Base-by-base conservation (phyloP, 1,140 invertebrate genomes). In the Berghia stephanieae region DNA sequence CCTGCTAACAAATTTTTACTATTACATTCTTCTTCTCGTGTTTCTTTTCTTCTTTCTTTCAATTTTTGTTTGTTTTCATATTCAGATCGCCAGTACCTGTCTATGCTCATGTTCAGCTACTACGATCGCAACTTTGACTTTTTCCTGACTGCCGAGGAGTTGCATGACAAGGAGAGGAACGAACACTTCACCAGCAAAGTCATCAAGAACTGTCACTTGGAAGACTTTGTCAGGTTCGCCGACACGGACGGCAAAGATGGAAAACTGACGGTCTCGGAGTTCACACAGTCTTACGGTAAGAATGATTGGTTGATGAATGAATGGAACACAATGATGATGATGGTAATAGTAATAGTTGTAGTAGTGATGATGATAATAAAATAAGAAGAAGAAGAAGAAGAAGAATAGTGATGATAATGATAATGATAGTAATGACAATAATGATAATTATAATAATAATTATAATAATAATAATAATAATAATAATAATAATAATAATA, bases 41-140 rank as follows among this genome's bases (percentile, higher is more conserved):
- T 49, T 27, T 49, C 38, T 31, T 31, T 24, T 49, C 10, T 27
- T 10, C 44, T 24, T 49, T 13, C 21, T 34, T 60, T n/a, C n/a
- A n/a, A 21, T 40, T 3, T 42, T 38, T 24, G 24, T 24, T 63
- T 38, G 24, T 18, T 71, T 36, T 43, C 36, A 75, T 67, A 80
- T 82, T 21, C 82, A 87, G 93, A 93, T 79, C 94, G 94, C 78
- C 93, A 94, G 79, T 94, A 93, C 83, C 87, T 94, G 27, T 93
- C 94, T 52, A 93, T 93, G 78, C 92, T 94, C 83, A 94, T 95
- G 93, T 95, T 94, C 85, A 93, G 93, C 42, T 94, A 94, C 85
- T 94, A 94, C 85, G 94, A 95, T 86, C 91, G 91, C 76, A 93
- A 95, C 86, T 93, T 92, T 81, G 92, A 94, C 86, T 93, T 93